Evolutionary conservation across 2,797 vertebrate species (phyloP).

Genomic region (Hybognathus amarus): DNA sequence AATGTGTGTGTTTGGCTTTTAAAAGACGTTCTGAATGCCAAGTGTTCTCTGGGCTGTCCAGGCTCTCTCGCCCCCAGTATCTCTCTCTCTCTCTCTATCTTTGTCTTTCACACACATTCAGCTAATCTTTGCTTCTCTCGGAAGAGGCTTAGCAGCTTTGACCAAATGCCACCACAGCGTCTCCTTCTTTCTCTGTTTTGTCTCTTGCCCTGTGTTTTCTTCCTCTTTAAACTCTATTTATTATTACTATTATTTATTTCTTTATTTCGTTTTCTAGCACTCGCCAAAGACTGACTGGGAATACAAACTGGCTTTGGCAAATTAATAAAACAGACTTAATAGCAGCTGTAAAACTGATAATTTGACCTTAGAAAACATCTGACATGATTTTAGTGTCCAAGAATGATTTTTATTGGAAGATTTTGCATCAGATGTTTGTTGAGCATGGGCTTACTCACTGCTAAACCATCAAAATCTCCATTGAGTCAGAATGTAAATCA

Average conservation of each 20-base stretch:
- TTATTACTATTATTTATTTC: not conserved
- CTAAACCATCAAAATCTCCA: not conserved
- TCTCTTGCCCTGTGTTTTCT: slow-evolving; percentile 48
- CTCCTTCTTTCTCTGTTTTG: slow-evolving; percentile 48
- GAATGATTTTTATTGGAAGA: not conserved
- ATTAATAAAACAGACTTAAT: slow-evolving; percentile 8
- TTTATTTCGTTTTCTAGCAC: not conserved
- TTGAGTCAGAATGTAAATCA: too few species aligned
- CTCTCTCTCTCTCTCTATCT: slow-evolving; percentile 73
- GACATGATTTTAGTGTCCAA: not conserved
- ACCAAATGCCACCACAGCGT: slow-evolving; percentile 84
- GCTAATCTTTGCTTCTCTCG: slow-evolving; percentile 82
- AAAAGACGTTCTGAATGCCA: slow-evolving; percentile 77
- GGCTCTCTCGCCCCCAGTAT: slow-evolving; percentile 69
- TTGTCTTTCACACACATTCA: slow-evolving; percentile 74
- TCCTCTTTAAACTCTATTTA: not conserved
- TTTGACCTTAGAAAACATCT: not conserved
- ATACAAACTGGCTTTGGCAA: not conserved
- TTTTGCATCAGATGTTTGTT: not conserved
- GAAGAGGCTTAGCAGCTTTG: slow-evolving; percentile 85
- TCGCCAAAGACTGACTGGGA: not conserved
- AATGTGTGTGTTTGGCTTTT: slow-evolving; percentile 79
- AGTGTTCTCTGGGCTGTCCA: slow-evolving; percentile 75
- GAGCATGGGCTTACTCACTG: not conserved
- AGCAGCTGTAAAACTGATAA: not conserved